Evolutionary conservation across 2,888 invertebrate species (phyloP), one percentile per base, ranked within the genome.

Genomic region (Atrina japonica): DNA sequence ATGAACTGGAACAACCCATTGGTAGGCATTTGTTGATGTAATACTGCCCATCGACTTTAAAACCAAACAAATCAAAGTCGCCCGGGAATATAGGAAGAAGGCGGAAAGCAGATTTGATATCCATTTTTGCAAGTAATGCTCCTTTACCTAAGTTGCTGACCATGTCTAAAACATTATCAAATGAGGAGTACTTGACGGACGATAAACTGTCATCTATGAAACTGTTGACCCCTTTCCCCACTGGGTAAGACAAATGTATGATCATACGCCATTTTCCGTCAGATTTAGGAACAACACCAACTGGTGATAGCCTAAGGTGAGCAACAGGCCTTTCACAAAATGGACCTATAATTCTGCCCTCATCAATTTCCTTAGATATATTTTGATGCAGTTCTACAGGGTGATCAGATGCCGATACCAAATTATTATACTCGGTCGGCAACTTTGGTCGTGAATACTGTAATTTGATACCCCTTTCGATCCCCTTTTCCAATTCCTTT

Each of bases 31-130:
- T 35, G 35, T 35, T 11, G 21, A 2, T 35, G 63, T 1, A 43
- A 18, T 3, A 27, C 27, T 30, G 14, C 14, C 21, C 47, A 47
- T 18, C 21, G 7, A 21, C 68, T 23, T 49, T 2, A 18, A 68
- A 60, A 35, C 73, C 66, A 0, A 75, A 45, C 35, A 66, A 21
- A 6, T 69, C 68, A 49, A 69, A 64, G 14, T 75, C 66, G 1
- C 30, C 40, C 21, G 52, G 63, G 27, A 47, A 14, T 2, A 75
- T 35, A 35, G 61, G 75, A n/a, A 75, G n/a, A 25, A 74, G 16
- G 2, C 74, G 27, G 25, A 66, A 73, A 30, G 73, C 70, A 66
- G 47, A 66, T 41, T 74, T 71, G 14, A 75, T 45, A 27, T 75
- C 71, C 30, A 64, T 53, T 64, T 76, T 75, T 14, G 53, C 69